Evolutionary conservation across 2,113 vertebrate species (phyloP).

Genomic region (Salvelinus alpinus): DNA sequence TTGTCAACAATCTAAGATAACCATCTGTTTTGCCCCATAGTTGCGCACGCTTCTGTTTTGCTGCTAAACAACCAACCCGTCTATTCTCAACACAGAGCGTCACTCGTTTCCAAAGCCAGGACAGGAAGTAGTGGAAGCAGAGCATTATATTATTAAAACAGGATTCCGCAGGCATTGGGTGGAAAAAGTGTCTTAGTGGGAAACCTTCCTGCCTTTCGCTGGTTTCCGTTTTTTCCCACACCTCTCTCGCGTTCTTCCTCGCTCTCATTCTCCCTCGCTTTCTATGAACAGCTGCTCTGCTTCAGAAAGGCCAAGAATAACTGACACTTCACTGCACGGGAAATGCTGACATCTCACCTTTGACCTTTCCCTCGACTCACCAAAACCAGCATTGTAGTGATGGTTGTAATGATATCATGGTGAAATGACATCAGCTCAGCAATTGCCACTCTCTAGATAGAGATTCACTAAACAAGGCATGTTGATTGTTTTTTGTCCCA

Average conservation of each 20-base stretch:
- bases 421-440: not conserved
- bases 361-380: constrained; percentile 17
- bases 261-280: constrained; percentile 10
- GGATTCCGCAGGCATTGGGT: constrained; percentile 32
- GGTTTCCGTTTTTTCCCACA: constrained; percentile 54
- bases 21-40: no score
- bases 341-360: constrained; percentile 32
- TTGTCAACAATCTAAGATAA: no score
- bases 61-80: no score
- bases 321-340: constrained; percentile 22
- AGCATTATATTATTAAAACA: constrained; percentile 27
- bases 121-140: not conserved
- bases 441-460: not conserved
- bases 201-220: constrained; percentile 54
- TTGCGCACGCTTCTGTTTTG: no score
- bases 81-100: no score
- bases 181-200: constrained; percentile 55
- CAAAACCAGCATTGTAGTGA: not conserved
- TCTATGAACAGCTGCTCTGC: not conserved
- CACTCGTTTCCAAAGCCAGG: not conserved
- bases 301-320: constrained; percentile 30
- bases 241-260: constrained; percentile 11
- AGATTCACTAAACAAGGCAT: not conserved
- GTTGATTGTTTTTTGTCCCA: not conserved
- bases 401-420: not conserved